phyloP scores from a whole-genome alignment of 2,113 vertebrate genomes.

The Telmatochromis bifrenatus region DNA sequence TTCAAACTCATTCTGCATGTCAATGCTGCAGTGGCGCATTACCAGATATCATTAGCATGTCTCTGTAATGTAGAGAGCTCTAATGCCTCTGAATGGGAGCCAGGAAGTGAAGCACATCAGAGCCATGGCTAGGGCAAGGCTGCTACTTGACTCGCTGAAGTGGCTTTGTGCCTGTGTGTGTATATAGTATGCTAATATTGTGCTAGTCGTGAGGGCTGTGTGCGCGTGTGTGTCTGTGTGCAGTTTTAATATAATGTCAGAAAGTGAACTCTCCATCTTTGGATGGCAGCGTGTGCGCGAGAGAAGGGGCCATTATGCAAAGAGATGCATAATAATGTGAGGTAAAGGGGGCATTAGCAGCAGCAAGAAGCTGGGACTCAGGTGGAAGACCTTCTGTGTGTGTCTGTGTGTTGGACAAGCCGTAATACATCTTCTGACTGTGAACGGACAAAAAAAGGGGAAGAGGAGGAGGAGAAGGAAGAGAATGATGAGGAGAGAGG shows the following conservation, averaged over 20 bases:
- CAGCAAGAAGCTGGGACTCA: constrained; percentile 41
- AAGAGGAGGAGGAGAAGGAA: neutral
- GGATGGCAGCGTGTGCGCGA: neutral
- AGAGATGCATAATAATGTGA: constrained; percentile 42
- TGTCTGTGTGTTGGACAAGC: neutral
- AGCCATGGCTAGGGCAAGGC: neutral
- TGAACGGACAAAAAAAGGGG: neutral
- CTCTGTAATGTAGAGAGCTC: constrained; percentile 8
- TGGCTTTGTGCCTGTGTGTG: constrained; percentile 6
- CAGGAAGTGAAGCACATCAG: constrained; percentile 31
- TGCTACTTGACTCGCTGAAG: neutral
- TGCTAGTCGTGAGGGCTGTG: neutral
- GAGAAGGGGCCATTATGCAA: constrained; percentile 43
- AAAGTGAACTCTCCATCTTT: constrained; percentile 17
- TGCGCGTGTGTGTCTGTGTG: neutral
- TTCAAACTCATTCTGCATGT: constrained; percentile 11
- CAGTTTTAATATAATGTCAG: constrained; percentile 30
- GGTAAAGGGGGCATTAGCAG: constrained; percentile 46
- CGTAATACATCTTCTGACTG: constrained; percentile 9
- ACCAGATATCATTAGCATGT: constrained; percentile 47
- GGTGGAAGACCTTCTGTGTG: constrained; percentile 34
- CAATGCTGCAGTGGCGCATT: neutral
- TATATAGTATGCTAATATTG: constrained; percentile 7
- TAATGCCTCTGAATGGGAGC: constrained; percentile 41
- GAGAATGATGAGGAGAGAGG: constrained; percentile 2